Conservation (phyloP, 2,888 invertebrate genomes). For the Noctua janthe region DNA sequence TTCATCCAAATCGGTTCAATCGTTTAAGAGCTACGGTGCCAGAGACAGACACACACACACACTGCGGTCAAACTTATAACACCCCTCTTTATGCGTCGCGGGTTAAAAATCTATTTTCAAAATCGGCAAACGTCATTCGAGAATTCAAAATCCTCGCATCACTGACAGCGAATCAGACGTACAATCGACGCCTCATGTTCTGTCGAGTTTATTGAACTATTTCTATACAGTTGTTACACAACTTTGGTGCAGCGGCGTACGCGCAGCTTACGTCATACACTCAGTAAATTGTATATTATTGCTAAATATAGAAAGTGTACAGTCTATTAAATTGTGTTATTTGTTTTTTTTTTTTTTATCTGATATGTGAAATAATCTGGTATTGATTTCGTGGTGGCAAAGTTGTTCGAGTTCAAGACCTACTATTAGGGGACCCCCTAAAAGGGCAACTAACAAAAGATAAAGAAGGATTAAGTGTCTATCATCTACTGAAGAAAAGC, state of each 20-base stretch:
- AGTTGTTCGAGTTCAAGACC: no score
- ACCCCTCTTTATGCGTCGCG: no score
- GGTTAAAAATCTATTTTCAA: neutral
- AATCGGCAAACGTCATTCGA: slow-evolving; percentile 6
- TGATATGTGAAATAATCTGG: neutral
- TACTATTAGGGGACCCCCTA: no score
- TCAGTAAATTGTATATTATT: slow-evolving; percentile 64
- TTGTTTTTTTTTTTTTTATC: slow-evolving; percentile 15
- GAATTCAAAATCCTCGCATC: slow-evolving; percentile 33
- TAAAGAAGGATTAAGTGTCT: no score
- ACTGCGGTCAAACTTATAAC: no score
- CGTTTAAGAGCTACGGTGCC: no score
- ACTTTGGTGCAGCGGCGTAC: slow-evolving; percentile 56
- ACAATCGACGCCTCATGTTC: slow-evolving; percentile 51
- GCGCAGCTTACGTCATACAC: slow-evolving; percentile 60
- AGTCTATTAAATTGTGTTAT: slow-evolving; percentile 58
- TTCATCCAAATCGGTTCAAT: no score
- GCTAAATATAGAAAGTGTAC: slow-evolving; percentile 64
- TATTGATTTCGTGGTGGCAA: neutral
- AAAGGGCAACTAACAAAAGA: no score
- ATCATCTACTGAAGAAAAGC: no score
- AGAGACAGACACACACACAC: no score
- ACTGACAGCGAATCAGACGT: slow-evolving; percentile 42
- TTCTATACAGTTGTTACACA: slow-evolving; percentile 62
- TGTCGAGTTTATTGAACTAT: slow-evolving; percentile 63